Base-by-base conservation (phyloP, 2,113 vertebrate genomes). In the Athene noctua region DNA sequence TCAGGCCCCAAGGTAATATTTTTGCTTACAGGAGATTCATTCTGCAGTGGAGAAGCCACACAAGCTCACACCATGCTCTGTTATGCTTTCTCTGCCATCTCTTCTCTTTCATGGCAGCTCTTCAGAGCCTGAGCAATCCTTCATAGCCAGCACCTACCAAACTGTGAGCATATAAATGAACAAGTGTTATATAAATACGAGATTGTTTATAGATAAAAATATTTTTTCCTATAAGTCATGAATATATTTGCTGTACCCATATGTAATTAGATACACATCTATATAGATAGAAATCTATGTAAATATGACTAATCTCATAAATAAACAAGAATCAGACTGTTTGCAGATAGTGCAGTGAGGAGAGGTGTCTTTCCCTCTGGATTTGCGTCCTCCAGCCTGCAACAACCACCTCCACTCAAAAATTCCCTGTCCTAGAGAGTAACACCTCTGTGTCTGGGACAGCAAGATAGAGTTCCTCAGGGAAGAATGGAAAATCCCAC, bases 101-200 rank as follows among this genome's bases (percentile, higher is more conserved):
- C 54, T 7, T 7, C 10, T 55, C 26, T 81, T 87, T 68, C 14
- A 71, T 27, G 18, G 77, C 73, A 95, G 71, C 59, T 84, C 86
- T 77, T 84, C 88, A 91, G 59, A 92, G 86, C 52, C 73, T 79
- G 57, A 96, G 80, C 73, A 94, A 52, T 87, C 52, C 84, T 79
- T 57, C 32, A 67, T 1, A 94, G 65, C 57, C 80, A 79, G 80
- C 80, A 51, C n/a, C 61, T 67, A 68, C 46, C 36, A 92, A 89
- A 91, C 49, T 72, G 73, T 57, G 44, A 96, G 44, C 29, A 44
- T 10, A 80, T 15, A 84, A 89, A 95, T 91, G 25, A 94, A 25
- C 77, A 89, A 67, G 61, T 91, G 57, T 87, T 78, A 87, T 17
- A 87, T 47, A 95, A 97, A 95, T 75, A 91, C 34, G 85, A 59